Base-by-base conservation (phyloP, 2,113 vertebrate genomes). In the Brachypteracias leptosomus region DNA sequence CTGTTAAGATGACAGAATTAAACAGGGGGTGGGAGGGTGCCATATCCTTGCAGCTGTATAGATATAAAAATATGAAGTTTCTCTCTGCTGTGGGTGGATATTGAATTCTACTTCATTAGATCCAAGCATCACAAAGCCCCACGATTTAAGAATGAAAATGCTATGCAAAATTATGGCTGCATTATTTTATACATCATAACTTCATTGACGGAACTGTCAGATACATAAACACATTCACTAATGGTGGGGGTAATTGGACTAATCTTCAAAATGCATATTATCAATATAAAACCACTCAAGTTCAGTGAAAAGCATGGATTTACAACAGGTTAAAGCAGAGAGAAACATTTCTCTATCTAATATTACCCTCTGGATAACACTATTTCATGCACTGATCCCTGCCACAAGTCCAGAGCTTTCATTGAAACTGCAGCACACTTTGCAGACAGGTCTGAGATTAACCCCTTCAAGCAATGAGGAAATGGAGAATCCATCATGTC, bases 1-100 rank as follows among this genome's bases (percentile, higher is more conserved):
- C 52, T 89, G 55, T 52, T 79, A 88, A 89, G 79, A 77, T 90
- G 94, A 75, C 31, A 93, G 67, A 80, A 90, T 90, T 82, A 76
- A 59, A 47, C 25, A 38, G 31, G 13, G 6, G 11, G n/a, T 7
- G 8, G 6, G 20, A 13, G 26, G 9, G 26, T 22, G 12, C 49
- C 44, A 57, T 67, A 79, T 82, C 33, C 40, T 90, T 92, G 38
- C 24, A 76, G 42, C 26, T 54, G 33, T 58, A 46, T 16, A 85
- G 63, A 42, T 73, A 83, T 11, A 63, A 93, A 93, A 88, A 71
- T 13, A 59, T 10, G 3, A 89, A 31, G 4, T 88, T 93, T 80
- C 16, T 84, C 52, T 40, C 38, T 89, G 51, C 44, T 89, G 67
- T 72, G 26, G 40, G 28, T 82, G 31, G 59, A 66, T 90, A 89